phyloP scores from a whole-genome alignment of 2,888 invertebrate genomes.

The Seira sanloemensis region DNA sequence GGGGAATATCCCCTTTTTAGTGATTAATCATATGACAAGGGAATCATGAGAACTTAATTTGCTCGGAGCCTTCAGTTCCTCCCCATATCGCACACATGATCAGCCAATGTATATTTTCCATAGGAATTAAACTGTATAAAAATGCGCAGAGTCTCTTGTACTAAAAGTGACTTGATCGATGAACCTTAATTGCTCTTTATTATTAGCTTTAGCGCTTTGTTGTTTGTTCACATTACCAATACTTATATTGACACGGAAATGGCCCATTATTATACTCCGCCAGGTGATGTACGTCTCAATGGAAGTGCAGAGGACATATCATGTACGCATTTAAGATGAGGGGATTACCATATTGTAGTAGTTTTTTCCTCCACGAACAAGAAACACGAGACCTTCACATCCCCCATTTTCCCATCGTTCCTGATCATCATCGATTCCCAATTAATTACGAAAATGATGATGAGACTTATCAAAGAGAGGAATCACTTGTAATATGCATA shows the following conservation, averaged over 20 bases:
- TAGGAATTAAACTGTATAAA: too few relatives aligned
- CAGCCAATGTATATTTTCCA: too few relatives aligned
- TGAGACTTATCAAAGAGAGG: not conserved
- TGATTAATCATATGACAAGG: not conserved
- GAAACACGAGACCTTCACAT: too few relatives aligned
- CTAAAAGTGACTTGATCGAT: not conserved
- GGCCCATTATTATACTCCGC: conserved; percentile 9
- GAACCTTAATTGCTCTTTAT: not conserved
- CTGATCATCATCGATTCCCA: not conserved
- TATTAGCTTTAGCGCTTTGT: not conserved
- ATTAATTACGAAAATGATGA: not conserved
- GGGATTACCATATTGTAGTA: too few relatives aligned
- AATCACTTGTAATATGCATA: too few relatives aligned
- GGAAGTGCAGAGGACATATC: conserved; percentile 23
- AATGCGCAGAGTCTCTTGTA: too few relatives aligned
- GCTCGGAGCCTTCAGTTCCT: not conserved
- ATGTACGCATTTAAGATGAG: too few relatives aligned
- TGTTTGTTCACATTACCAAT: too few relatives aligned
- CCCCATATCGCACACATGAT: not conserved
- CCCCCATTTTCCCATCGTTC: not conserved
- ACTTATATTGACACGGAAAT: too few relatives aligned
- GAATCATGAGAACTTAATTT: not conserved
- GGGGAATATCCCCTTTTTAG: too few relatives aligned
- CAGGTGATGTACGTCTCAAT: conserved; percentile 18
- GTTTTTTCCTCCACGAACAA: too few relatives aligned